These are phyloP conservation scores for Sebastes umbrosus DNA, from an alignment of 2,797 vertebrate species.

Conservation along the genomic window DNA sequence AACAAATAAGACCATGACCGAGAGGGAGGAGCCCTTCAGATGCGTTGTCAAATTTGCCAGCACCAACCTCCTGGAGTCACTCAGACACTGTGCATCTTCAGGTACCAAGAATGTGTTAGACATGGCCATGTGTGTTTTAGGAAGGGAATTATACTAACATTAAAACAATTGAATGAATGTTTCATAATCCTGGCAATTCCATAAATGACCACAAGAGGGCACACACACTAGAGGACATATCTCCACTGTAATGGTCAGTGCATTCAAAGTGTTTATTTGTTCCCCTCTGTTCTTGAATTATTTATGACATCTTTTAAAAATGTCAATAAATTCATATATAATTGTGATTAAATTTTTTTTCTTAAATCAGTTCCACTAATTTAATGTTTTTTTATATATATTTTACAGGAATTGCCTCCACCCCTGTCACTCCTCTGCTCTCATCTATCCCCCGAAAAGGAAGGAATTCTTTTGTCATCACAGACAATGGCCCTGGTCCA, in stretches of 20 bases:
- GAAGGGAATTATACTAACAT: not conserved
- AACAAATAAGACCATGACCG: constrained; percentile 71
- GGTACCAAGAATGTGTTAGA: constrained; percentile 73
- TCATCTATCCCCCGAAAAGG: constrained; percentile 91
- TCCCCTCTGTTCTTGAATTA: not conserved
- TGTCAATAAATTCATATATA: not conserved
- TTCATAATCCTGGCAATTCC: not conserved
- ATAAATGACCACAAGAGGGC: constrained; percentile 60
- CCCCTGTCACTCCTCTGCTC: constrained; percentile 90
- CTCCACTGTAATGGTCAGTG: not conserved
- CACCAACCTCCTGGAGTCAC: constrained; percentile 89
- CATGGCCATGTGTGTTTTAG: not conserved
- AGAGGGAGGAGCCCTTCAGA: constrained; percentile 84
- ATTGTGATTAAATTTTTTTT: not conserved
- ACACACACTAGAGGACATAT: not conserved
- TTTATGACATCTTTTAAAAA: not conserved
- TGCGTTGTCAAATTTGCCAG: constrained; percentile 92
- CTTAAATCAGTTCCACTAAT: not conserved
- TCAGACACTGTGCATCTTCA: constrained; percentile 86
- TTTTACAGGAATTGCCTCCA: constrained; percentile 88
- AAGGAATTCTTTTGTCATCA: constrained; percentile 93
- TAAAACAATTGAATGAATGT: not conserved
- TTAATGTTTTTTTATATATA: not conserved
- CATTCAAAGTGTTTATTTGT: not conserved
- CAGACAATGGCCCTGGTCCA: constrained; percentile 79